Base-by-base conservation (phyloP, 2,113 vertebrate genomes). In the Equus przewalskii region DNA sequence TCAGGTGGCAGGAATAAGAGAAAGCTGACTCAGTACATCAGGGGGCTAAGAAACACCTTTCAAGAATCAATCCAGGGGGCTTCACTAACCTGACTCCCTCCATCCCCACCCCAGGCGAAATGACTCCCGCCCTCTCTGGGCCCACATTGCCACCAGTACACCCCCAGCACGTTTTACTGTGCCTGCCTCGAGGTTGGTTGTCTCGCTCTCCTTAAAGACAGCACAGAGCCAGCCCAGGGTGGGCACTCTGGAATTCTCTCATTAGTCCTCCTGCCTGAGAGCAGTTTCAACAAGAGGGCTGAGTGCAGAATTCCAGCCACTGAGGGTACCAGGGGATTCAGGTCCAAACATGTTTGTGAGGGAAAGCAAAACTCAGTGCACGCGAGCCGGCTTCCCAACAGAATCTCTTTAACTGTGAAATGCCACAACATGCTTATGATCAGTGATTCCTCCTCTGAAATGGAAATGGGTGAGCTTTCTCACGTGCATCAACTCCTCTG, bases 331-430 rank as follows among this genome's bases (percentile, higher is more conserved):
- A 9, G 82, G 60, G 49, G 67, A 33, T 41, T 88, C 41, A 41
- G 62, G 80, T 70, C 7, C 26, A 49, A 92, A 54, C 41, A 9
- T 12, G 0, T 41, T 79, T 94, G 44, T 65, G 30, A 54, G 56
- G 58, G 89, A 96, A 83, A 22, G 58, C 56, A 56, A 95, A 70
- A 16, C 14, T 84, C 56, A 41, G 1, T 67, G 36, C 28, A 21
- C 46, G 3, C 4, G 36, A 30, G 75, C 67, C 41, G 36, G 22
- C 0, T 14, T 85, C 69, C 87, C 79, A 36, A 24, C 7, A 89
- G 70, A 21, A 33, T 10, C 5, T 81, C 75, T 49, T 51, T 33
- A 44, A 46, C 19, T 26, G 28, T 81, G 96, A 81, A 96, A 94
- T 73, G 1, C 28, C 79, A 58, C 1, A 67, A 86, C 18, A 1